Evolutionary conservation across 2,113 vertebrate species (phyloP).

Genomic region (Syngnathus scovelli): DNA sequence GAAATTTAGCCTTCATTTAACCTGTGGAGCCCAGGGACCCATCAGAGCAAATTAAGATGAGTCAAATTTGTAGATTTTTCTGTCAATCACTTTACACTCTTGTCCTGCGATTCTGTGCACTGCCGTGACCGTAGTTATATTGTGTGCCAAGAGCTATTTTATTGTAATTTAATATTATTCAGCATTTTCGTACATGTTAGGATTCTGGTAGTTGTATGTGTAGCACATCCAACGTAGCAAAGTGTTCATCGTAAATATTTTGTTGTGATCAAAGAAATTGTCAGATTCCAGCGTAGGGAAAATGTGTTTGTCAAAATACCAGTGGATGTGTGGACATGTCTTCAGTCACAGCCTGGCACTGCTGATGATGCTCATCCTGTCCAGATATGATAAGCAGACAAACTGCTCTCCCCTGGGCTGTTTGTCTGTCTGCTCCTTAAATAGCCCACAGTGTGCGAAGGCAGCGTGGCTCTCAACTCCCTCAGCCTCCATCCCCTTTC

Average conservation of each 20-base stretch:
- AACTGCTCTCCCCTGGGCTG: constrained; percentile 58
- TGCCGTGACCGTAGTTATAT: no score
- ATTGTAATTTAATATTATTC: no score
- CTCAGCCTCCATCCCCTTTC: constrained; percentile 40
- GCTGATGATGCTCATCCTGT: constrained; percentile 65
- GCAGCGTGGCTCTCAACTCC: constrained; percentile 46
- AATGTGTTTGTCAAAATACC: constrained; percentile 1
- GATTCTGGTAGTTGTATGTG: no score
- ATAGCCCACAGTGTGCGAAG: constrained; percentile 43
- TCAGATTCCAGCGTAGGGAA: not conserved
- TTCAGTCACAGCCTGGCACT: constrained; percentile 3
- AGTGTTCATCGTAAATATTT: not conserved
- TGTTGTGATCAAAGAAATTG: not conserved
- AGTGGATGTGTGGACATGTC: constrained; percentile 3
- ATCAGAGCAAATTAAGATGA: no score
- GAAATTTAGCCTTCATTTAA: not conserved
- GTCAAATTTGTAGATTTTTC: no score
- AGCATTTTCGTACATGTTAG: no score
- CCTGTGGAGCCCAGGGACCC: no score
- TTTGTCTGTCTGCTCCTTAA: constrained; percentile 41
- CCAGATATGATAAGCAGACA: constrained; percentile 63
- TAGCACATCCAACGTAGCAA: no score
- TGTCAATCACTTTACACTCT: no score
- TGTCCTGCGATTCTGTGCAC: no score
- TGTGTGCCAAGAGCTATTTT: no score